These are phyloP conservation scores for Neoascia interrupta DNA, from an alignment of 2,888 invertebrate genomes.

Conservation along the genomic window DNA sequence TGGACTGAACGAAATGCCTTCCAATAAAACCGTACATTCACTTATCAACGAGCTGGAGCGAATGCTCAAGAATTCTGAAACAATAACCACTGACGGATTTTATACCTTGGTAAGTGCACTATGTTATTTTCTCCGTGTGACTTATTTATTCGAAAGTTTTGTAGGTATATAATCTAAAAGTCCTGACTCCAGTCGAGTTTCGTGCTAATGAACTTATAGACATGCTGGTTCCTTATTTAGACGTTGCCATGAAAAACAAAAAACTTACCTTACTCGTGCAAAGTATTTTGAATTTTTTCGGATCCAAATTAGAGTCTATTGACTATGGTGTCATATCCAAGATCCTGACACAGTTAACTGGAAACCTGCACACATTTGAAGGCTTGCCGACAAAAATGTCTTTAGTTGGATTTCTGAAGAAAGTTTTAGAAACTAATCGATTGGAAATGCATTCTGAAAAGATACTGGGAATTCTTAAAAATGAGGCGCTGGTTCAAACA, in stretches of 20 bases:
- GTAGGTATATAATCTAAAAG: constrained; percentile 32
- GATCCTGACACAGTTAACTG: constrained; percentile 13
- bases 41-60: constrained; percentile 18
- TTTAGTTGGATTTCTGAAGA: constrained; percentile 11
- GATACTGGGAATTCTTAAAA: constrained; percentile 2
- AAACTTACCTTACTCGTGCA: constrained; percentile 5
- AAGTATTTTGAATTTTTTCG: constrained; percentile 34
- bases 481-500: neutral
- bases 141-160: neutral
- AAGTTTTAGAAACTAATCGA: neutral
- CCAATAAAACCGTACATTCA: neutral
- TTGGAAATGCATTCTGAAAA: constrained; percentile 16
- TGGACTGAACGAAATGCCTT: constrained; percentile 25
- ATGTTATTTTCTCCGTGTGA: neutral
- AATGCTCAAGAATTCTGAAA: constrained; percentile 5
- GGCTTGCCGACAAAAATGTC: constrained; percentile 5
- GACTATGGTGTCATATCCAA: constrained; percentile 6
- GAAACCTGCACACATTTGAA: neutral
- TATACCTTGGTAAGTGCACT: constrained; percentile 36
- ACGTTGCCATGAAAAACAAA: constrained; percentile 1
- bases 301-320: neutral
- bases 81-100: constrained; percentile 6
- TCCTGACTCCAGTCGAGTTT: constrained; percentile 4
- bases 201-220: constrained; percentile 10
- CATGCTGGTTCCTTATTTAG: constrained; percentile 6